Evolutionary conservation across 2,888 invertebrate genomes (phyloP).

Genomic region (Pilophorus perplexus): DNA sequence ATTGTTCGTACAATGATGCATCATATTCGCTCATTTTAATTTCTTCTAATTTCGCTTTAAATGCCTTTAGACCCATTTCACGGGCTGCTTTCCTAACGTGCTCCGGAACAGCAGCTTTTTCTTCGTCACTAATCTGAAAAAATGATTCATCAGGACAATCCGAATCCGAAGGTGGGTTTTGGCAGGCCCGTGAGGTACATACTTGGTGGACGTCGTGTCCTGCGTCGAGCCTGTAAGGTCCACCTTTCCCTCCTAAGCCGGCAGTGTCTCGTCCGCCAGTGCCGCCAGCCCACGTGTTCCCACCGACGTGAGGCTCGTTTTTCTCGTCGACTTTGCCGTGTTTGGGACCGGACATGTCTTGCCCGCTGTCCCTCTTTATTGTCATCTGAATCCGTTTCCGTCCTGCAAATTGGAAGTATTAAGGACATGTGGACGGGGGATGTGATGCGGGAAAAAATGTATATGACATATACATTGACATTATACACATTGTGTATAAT

Average conservation of each 20-base stretch:
- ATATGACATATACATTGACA: no score
- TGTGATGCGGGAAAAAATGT: no score
- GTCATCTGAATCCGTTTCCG: constrained; percentile 68
- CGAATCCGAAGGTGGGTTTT: not conserved
- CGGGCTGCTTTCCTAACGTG: constrained; percentile 83
- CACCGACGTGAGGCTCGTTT: constrained; percentile 91
- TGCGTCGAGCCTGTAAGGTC: constrained; percentile 89
- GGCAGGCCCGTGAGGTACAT: constrained; percentile 1
- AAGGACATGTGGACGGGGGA: no score
- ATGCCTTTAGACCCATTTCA: constrained; percentile 89
- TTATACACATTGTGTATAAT: no score
- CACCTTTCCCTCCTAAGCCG: constrained; percentile 93
- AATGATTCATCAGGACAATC: not conserved
- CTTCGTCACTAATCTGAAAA: constrained; percentile 72
- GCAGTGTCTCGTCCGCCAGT: constrained; percentile 89
- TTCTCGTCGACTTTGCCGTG: constrained; percentile 88
- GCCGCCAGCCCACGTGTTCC: constrained; percentile 96
- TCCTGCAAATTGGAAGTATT: no score
- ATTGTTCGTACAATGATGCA: constrained; percentile 79
- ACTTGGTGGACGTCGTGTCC: constrained; percentile 91
- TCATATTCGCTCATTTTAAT: constrained; percentile 95
- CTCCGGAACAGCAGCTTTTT: constrained; percentile 87
- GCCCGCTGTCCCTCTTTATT: constrained; percentile 65
- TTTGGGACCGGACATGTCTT: constrained; percentile 75
- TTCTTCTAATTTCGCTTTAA: constrained; percentile 79